These are phyloP conservation scores for Platycercus adscitus DNA, from an alignment of 2,113 vertebrate species.

Conservation along the genomic window DNA sequence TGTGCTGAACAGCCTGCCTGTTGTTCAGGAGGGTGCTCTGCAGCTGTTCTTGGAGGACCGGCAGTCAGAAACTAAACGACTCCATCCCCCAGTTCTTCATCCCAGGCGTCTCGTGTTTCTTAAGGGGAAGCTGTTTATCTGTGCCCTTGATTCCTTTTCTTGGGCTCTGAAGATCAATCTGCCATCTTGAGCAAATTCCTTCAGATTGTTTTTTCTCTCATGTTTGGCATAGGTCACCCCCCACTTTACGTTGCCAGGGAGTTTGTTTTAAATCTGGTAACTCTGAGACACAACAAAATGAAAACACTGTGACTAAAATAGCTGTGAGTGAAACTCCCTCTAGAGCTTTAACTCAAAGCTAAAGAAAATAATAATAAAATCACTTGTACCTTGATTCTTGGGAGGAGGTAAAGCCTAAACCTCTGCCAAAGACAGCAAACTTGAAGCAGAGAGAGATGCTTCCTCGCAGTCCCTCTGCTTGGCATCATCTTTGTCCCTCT, in stretches of 20 bases:
- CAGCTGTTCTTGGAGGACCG: neutral
- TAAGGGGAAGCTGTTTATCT: neutral
- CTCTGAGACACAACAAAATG: neutral
- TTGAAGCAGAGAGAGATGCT: neutral
- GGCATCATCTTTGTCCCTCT: neutral
- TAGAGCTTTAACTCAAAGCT: neutral
- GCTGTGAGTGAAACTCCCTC: neutral
- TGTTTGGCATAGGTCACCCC: neutral
- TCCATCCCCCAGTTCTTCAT: neutral
- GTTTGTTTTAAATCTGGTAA: neutral
- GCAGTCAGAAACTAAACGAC: neutral
- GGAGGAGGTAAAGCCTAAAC: neutral
- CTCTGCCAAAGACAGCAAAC: neutral
- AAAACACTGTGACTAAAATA: neutral
- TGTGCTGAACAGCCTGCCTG: neutral
- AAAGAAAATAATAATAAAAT: neutral
- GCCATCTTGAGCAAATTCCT: neutral
- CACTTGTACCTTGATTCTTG: neutral
- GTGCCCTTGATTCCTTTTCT: neutral
- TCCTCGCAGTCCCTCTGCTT: neutral
- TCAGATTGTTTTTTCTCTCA: neutral
- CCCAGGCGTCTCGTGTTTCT: accelerated
- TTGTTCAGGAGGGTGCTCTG: neutral
- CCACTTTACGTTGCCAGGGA: neutral
- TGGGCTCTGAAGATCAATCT: neutral